phyloP scores from a whole-genome alignment of 2,113 vertebrate genomes.

The Holacanthus passer region DNA sequence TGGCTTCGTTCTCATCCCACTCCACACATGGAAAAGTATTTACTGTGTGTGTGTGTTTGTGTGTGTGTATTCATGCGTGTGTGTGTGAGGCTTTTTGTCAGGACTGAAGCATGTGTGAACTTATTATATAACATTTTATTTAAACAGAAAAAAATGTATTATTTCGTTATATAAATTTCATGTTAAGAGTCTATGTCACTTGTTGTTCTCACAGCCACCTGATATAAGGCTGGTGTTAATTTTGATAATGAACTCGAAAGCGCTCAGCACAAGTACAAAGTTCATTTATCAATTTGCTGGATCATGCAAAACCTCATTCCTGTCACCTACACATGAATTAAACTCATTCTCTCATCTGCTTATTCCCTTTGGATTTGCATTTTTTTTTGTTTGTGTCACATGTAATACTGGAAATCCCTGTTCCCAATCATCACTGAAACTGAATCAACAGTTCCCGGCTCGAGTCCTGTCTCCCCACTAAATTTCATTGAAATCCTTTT shows the following conservation, averaged over 20 bases:
- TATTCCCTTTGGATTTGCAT: neutral
- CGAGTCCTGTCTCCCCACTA: slow-evolving; percentile 14
- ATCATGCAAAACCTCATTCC: slow-evolving; percentile 18
- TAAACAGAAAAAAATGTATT: neutral
- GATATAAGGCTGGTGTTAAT: neutral
- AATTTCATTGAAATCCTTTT: slow-evolving; percentile 23
- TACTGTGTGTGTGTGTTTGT: neutral
- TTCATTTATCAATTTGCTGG: neutral
- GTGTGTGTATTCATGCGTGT: neutral
- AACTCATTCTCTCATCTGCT: neutral
- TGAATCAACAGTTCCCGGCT: slow-evolving; percentile 39
- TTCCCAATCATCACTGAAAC: slow-evolving; percentile 17
- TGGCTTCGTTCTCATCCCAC: slow-evolving; percentile 26
- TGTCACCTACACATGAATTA: neutral
- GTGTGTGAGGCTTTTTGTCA: neutral
- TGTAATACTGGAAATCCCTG: slow-evolving; percentile 26
- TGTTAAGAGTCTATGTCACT: neutral
- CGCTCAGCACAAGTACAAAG: neutral
- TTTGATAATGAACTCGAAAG: neutral
- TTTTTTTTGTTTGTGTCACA: neutral
- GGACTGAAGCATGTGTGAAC: neutral
- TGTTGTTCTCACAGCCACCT: neutral
- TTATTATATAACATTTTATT: neutral
- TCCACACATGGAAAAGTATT: slow-evolving; percentile 43
- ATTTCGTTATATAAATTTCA: neutral